phyloP scores from a whole-genome alignment of 2,888 invertebrate genomes.

The Zele albiditarsus region DNA sequence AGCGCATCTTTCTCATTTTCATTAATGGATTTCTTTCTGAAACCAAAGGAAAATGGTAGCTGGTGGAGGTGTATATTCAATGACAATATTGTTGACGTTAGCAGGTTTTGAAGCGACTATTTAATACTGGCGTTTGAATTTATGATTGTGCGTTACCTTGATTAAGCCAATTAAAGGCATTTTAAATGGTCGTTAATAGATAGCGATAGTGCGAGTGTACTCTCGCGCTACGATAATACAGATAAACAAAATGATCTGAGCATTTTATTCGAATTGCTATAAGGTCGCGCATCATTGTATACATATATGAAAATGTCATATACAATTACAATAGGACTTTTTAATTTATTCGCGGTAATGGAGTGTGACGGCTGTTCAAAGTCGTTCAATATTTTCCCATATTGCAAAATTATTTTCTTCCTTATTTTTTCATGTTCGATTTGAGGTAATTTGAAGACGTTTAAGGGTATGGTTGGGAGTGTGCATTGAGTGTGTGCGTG shows the following conservation, averaged over 20 bases:
- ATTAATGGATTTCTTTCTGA: conserved; percentile 53
- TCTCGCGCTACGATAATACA: background rate
- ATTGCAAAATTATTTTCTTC: background rate
- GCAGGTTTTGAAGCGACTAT: background rate
- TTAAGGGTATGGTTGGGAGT: no score
- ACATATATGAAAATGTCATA: background rate
- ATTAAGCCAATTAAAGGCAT: conserved; percentile 30
- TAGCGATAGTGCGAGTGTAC: conserved; percentile 14
- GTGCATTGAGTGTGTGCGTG: background rate
- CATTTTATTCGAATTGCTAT: conserved; percentile 5
- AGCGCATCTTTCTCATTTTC: conserved; percentile 53
- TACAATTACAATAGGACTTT: background rate
- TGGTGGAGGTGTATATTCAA: background rate
- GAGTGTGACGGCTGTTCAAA: no score
- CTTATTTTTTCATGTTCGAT: background rate
- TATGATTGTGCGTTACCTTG: conserved; percentile 14
- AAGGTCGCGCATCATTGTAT: background rate
- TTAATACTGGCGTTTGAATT: background rate
- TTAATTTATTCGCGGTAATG: background rate
- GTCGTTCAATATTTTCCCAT: background rate
- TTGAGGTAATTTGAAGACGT: background rate
- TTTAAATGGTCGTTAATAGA: conserved; percentile 22
- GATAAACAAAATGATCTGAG: conserved; percentile 27
- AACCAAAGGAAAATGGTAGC: conserved; percentile 16
- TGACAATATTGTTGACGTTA: background rate